Evolutionary conservation across 2,888 invertebrate genomes (phyloP), one percentile per base, ranked within the genome.

Genomic region (Macrophya alboannulata): DNA sequence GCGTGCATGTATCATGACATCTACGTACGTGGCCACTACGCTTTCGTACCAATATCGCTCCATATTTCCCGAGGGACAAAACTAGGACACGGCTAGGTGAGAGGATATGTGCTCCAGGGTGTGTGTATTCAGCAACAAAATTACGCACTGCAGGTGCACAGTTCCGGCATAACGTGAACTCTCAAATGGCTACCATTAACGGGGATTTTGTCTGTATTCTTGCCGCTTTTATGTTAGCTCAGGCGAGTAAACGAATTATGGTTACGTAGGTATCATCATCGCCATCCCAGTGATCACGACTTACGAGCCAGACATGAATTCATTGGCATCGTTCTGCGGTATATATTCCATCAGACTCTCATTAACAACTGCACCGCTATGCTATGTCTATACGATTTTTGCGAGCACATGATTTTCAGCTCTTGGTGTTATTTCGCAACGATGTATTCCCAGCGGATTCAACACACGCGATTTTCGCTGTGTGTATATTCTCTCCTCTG

Each of bases 11-110:
- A 55, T 74, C 74, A 74, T 45, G 74, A 45, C 10, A 62, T 62
- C 62, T 62, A 62, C 62, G 62, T 59, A 81, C 81, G 81, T 81
- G 81, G 68, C 79, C 77, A 86, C 40, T 76, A 85, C 76, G 72
- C 79, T 65, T 55, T 84, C 84, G 85, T 86, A 86, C 86, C 85
- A 84, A 84, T 86, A 85, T 85, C 51, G 86, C 86, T 85, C 85
- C 86, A 87, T 88, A 88, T 89, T 88, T 89, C 88, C 88, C 87
- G 74, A 43, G 89, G 87, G 86, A 86, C n/a, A 76, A 81, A 65
- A 48, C 62, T 81, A n/a, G 21, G 21, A 62, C 40, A 25, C 21
- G 43, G 40, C 43, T 81, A 81, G 59, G 81, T 77, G 55, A 48
- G 55, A 48, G 77, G 48, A 51, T 74, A 25, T 43, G 10, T 15